Conservation (phyloP, 2,888 invertebrate species). For the Hartigia nigra region DNA sequence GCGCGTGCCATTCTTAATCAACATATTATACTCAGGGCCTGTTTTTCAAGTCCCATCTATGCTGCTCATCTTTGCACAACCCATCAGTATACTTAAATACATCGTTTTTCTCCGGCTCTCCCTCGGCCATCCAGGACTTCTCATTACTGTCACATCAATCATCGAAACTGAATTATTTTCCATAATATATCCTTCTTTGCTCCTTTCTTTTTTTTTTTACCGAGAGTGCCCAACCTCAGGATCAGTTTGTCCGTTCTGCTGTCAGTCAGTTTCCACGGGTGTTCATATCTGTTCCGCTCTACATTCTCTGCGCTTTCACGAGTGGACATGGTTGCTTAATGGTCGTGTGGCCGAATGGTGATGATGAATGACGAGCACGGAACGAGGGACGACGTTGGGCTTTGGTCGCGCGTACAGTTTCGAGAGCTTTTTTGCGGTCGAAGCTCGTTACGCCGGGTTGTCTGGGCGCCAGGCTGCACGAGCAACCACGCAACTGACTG, state of each 20-base stretch:
- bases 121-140: not conserved
- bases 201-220: not conserved
- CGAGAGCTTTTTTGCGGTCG: slow-evolving; percentile 36
- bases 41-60: not conserved
- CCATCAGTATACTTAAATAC: not conserved
- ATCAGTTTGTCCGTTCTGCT: not conserved
- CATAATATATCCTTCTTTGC: not conserved
- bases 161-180: not conserved
- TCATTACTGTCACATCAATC: not conserved
- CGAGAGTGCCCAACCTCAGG: not conserved
- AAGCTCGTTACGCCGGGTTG: slow-evolving; percentile 44
- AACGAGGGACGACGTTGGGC: slow-evolving; percentile 36
- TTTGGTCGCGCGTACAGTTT: slow-evolving; percentile 28
- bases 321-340: slow-evolving; percentile 26
- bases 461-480: slow-evolving; percentile 49
- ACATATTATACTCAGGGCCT: not conserved
- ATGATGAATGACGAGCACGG: slow-evolving; percentile 46
- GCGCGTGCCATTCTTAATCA: not conserved
- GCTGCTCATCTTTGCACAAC: not conserved
- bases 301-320: not conserved
- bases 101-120: not conserved
- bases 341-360: slow-evolving; percentile 28
- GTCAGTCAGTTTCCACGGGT: not conserved
- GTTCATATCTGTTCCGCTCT: not conserved
- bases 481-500: slow-evolving; percentile 37